These are phyloP conservation scores for Anarhynchus alexandrinus DNA, from an alignment of 2,113 vertebrate species.

Conservation along the genomic window DNA sequence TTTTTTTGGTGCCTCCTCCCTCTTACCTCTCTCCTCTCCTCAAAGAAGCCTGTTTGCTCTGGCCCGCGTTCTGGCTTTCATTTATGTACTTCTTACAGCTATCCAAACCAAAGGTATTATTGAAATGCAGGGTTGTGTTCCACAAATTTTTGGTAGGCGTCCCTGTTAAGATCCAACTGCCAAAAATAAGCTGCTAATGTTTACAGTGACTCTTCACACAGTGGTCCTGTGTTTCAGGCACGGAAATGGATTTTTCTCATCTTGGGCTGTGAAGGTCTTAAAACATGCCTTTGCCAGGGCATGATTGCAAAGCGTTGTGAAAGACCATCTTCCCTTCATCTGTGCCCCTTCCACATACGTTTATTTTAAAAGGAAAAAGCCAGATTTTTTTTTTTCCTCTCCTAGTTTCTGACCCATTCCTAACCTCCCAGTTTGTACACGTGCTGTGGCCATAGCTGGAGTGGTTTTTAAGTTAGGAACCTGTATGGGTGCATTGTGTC, in stretches of 20 bases:
- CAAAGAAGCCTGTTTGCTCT: neutral
- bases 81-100: neutral
- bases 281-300: neutral
- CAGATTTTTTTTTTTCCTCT: neutral
- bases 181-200: neutral
- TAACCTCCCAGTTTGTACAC: neutral
- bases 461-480: neutral
- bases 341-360: neutral
- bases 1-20: neutral
- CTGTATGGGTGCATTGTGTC: neutral
- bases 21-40: neutral
- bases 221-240: slow-evolving; percentile 27
- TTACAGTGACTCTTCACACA: slow-evolving; percentile 3
- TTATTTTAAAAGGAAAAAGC: neutral
- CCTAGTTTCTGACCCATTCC: neutral
- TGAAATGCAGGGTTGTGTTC: slow-evolving; percentile 7
- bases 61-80: neutral
- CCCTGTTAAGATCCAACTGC: neutral
- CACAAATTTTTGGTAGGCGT: slow-evolving; percentile 11
- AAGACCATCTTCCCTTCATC: neutral
- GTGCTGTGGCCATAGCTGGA: neutral
- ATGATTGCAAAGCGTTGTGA: neutral
- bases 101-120: slow-evolving; percentile 35
- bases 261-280: neutral
- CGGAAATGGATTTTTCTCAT: slow-evolving; percentile 2